Conservation (phyloP, 2,888 invertebrate species). For the Drosophila fulvimacula region DNA sequence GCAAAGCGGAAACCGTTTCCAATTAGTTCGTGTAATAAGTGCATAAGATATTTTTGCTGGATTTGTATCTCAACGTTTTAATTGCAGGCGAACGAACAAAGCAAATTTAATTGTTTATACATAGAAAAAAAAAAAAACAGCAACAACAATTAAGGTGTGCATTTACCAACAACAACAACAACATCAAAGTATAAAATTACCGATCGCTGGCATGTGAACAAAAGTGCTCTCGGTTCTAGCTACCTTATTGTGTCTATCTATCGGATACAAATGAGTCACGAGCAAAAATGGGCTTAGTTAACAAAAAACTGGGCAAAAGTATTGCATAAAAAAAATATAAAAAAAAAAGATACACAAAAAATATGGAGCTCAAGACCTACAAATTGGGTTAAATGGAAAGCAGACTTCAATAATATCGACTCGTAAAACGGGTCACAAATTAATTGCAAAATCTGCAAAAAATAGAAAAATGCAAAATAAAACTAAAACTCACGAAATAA, state of each 20-base stretch:
- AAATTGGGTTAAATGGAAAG: constrained; percentile 67
- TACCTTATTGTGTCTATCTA: constrained; percentile 38
- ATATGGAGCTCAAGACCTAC: constrained; percentile 27
- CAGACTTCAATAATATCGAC: constrained; percentile 20
- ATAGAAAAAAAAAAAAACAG: constrained; percentile 24
- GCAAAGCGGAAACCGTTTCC: constrained; percentile 52
- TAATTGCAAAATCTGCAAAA: constrained; percentile 38
- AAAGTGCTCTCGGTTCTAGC: constrained; percentile 43
- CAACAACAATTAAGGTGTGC: constrained; percentile 57
- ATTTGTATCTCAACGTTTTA: constrained; percentile 58
- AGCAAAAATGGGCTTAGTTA: constrained; percentile 29
- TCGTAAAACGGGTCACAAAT: constrained; percentile 38
- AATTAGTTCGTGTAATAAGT: constrained; percentile 58
- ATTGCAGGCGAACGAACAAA: constrained; percentile 51
- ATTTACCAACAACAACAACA: constrained; percentile 38
- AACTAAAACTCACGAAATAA: constrained; percentile 34
- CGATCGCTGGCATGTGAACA: constrained; percentile 43
- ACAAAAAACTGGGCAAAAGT: constrained; percentile 7
- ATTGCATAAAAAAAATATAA: constrained; percentile 2
- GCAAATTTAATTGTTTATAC: constrained; percentile 59
- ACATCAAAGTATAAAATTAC: constrained; percentile 21
- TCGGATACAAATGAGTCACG: constrained; percentile 52
- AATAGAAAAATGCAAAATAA: constrained; percentile 35
- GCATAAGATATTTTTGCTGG: constrained; percentile 38
- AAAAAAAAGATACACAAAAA: constrained; percentile 3